Conservation (phyloP, 1,140 invertebrate species). For the Prorops nasuta region DNA sequence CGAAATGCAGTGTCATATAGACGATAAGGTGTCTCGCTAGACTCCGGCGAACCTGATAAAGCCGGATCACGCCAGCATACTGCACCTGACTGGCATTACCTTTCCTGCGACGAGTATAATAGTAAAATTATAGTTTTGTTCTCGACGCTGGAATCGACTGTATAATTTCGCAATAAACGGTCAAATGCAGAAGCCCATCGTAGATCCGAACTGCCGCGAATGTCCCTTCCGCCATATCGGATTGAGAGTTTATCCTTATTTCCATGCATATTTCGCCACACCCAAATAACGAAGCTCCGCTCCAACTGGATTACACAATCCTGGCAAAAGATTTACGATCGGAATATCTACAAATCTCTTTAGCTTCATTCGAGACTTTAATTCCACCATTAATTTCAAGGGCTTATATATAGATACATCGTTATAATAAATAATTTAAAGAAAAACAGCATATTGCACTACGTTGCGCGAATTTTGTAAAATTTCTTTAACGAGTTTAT, state of each 20-base stretch:
- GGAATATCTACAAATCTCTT: no score
- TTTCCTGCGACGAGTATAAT: background rate
- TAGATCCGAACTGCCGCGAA: conserved; percentile 8
- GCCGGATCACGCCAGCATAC: background rate
- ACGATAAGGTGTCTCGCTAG: no score
- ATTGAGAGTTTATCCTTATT: conserved; percentile 15
- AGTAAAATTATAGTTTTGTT: conserved; percentile 28
- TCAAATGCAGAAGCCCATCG: conserved; percentile 12
- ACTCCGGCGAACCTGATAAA: no score
- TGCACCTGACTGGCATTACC: background rate
- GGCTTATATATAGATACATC: no score
- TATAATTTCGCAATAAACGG: conserved; percentile 32
- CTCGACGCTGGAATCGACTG: conserved; percentile 7
- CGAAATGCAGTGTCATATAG: no score
- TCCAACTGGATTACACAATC: background rate
- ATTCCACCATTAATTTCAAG: no score
- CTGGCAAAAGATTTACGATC: no score
- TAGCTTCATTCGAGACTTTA: no score
- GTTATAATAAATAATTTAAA: no score
- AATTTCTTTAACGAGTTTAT: no score
- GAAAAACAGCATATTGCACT: no score
- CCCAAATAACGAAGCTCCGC: conserved; percentile 17
- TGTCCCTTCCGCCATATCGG: conserved; percentile 6
- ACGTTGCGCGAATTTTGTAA: no score
- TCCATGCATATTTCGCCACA: conserved; percentile 22